phyloP scores from a whole-genome alignment of 2,113 vertebrate species.

The Spea bombifrons region DNA sequence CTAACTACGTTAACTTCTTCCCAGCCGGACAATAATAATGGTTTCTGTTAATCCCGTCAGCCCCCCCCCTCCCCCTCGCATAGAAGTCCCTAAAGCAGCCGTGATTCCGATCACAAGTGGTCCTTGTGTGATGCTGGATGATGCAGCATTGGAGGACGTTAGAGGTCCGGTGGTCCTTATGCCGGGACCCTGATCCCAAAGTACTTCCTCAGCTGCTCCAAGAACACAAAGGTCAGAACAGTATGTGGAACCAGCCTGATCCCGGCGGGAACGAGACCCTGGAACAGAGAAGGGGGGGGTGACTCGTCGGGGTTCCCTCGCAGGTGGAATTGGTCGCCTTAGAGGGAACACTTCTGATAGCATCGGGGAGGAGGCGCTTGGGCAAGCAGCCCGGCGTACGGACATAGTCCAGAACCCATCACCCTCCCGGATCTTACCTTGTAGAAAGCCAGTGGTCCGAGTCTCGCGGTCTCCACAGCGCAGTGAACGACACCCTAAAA shows the following conservation, averaged over 20 bases:
- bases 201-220: conserved; percentile 60
- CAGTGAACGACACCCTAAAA: conserved; percentile 84
- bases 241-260: conserved; percentile 65
- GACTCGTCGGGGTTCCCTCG: no score
- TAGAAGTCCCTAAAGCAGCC: not conserved
- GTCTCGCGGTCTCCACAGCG: conserved; percentile 79
- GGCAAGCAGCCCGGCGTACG: no score
- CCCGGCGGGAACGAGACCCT: conserved; percentile 66
- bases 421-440: conserved; percentile 70
- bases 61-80: no score
- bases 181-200: conserved; percentile 53
- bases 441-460: conserved; percentile 89
- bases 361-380: no score
- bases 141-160: not conserved
- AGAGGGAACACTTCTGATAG: no score
- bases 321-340: no score
- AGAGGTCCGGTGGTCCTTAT: conserved; percentile 37
- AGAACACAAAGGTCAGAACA: conserved; percentile 59
- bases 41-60: no score
- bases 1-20: no score
- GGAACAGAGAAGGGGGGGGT: not conserved
- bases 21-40: no score
- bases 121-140: not conserved
- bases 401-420: no score
- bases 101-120: not conserved